Conservation (phyloP, 2,113 vertebrate genomes). For the Crotophaga sulcirostris region DNA sequence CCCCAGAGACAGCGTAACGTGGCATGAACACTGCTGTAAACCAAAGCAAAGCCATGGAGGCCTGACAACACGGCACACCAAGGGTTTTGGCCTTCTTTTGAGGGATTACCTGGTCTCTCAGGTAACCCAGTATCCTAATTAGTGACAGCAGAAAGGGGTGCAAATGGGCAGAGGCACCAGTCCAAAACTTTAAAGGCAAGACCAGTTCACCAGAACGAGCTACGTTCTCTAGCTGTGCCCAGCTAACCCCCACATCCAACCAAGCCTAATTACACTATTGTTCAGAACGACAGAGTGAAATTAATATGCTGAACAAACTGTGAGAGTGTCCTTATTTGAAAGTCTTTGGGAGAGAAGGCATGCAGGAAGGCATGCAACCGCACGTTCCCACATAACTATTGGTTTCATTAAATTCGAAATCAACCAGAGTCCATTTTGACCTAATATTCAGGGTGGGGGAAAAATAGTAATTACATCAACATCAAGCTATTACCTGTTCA, state of each 20-base stretch:
- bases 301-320: neutral
- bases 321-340: neutral
- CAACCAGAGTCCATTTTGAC: conserved; percentile 39
- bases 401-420: neutral
- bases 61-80: too few relatives aligned
- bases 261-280: neutral
- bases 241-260: neutral
- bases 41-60: too few relatives aligned
- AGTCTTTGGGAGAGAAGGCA: neutral
- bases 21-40: too few relatives aligned
- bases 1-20: neutral
- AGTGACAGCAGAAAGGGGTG: neutral
- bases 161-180: neutral
- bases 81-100: neutral
- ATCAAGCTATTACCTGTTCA: conserved; percentile 63
- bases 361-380: neutral
- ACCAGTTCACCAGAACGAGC: neutral
- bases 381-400: neutral
- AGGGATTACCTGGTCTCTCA: neutral
- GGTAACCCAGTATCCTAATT: neutral
- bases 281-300: neutral
- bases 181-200: neutral
- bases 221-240: neutral
- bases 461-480: conserved; percentile 37
- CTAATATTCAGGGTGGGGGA: conserved; percentile 37